Percentiles rank a stretch among this genome's conserved stretches.
phyloP scores from a whole-genome alignment of 2,113 vertebrate genomes.

The Pluvialis apricaria region DNA sequence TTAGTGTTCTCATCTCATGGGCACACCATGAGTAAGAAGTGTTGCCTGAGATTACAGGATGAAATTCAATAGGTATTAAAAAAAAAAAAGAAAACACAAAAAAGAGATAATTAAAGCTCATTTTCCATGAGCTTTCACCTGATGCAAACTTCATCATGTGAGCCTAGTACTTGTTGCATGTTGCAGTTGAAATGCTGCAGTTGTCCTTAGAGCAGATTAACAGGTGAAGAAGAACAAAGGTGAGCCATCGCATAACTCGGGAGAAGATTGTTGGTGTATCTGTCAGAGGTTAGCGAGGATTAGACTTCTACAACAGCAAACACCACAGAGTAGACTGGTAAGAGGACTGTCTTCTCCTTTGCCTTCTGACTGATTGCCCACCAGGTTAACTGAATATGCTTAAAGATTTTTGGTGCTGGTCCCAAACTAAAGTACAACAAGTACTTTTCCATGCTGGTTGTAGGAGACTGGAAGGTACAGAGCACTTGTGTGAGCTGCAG shows the following conservation, averaged over 20 bases:
- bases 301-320: neutral
- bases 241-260: fast-evolving
- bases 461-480: neutral
- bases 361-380: neutral
- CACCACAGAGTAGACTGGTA: neutral
- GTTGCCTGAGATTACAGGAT: neutral
- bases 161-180: neutral
- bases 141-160: neutral
- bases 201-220: neutral
- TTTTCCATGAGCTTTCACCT: neutral
- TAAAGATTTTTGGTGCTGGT: neutral
- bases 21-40: neutral
- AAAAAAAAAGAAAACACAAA: neutral
- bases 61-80: neutral
- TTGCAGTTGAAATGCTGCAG: neutral
- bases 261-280: neutral
- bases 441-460: neutral
- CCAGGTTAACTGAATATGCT: neutral
- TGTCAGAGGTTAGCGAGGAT: neutral
- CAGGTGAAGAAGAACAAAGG: neutral
- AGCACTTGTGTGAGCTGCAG: neutral
- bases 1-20: neutral
- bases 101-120: neutral
- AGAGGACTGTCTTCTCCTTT: neutral
- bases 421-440: neutral